phyloP scores from a whole-genome alignment of 2,888 invertebrate genomes.

The Oscheius sp. region DNA sequence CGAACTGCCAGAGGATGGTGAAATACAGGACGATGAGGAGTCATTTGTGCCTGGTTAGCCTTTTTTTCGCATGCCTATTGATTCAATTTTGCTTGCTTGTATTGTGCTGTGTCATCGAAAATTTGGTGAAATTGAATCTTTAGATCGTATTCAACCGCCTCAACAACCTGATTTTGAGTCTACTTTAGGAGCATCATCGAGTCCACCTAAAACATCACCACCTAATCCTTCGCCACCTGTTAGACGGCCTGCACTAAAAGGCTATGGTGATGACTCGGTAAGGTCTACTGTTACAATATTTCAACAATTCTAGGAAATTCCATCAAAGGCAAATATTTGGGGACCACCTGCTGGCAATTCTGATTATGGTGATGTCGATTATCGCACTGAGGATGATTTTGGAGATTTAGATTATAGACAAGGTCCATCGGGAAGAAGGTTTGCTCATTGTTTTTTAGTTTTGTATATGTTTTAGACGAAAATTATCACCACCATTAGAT shows the following conservation, averaged over 20 bases:
- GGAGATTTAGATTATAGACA: conserved; percentile 36
- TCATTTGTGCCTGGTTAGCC: conserved; percentile 1
- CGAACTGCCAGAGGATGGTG: conserved; percentile 68
- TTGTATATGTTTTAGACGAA: conserved; percentile 30
- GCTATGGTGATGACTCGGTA: conserved; percentile 30
- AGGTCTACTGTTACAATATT: neutral
- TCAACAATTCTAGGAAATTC: conserved; percentile 21
- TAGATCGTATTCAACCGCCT: no score
- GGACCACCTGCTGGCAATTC: conserved; percentile 2
- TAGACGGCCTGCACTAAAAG: conserved; percentile 19
- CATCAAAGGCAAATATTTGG: conserved; percentile 14
- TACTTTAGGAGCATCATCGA: neutral
- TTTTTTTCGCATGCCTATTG: neutral
- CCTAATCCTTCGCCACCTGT: neutral
- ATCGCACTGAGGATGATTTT: conserved; percentile 30
- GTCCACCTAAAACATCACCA: neutral
- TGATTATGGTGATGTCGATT: conserved; percentile 25
- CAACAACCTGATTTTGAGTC: neutral
- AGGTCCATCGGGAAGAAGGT: conserved; percentile 23
- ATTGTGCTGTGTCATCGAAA: no score
- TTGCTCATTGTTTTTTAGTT: neutral
- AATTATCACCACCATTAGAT: conserved; percentile 38
- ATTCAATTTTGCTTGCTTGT: no score
- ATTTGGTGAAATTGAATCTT: no score
- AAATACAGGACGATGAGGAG: conserved; percentile 66